Percentiles rank a stretch among this genome's conserved stretches.
These are phyloP conservation scores for Orthosia incerta DNA, from an alignment of 2,888 invertebrate species.

Conservation along the genomic window DNA sequence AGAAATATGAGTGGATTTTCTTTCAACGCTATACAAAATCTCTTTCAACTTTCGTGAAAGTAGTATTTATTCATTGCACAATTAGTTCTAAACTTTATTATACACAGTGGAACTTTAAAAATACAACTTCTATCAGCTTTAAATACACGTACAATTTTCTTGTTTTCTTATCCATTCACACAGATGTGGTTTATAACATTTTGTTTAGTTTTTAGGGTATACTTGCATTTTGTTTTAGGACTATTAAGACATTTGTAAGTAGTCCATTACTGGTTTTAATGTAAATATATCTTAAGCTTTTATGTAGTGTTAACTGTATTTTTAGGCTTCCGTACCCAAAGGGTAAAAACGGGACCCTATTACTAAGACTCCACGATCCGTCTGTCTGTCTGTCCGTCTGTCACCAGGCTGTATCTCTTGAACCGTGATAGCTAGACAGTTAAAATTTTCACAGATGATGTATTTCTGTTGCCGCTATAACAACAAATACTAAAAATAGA, in stretches of 20 bases:
- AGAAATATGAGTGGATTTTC: slow-evolving; percentile 7
- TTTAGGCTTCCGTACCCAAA: no score
- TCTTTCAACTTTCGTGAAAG: not conserved
- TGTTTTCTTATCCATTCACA: not conserved
- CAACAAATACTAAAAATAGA: no score
- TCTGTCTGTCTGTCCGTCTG: no score
- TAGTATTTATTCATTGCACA: slow-evolving; percentile 13
- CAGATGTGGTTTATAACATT: not conserved
- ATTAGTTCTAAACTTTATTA: slow-evolving; percentile 20
- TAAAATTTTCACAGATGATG: no score
- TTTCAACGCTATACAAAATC: not conserved
- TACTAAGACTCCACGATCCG: no score
- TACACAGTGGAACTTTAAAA: not conserved
- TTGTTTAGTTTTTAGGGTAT: not conserved
- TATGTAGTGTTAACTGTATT: no score
- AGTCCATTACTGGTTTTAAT: no score
- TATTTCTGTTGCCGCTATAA: no score
- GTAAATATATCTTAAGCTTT: no score
- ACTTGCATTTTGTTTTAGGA: not conserved
- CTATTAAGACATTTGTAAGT: not conserved
- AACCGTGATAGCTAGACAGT: no score
- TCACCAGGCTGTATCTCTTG: no score
- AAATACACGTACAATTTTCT: not conserved
- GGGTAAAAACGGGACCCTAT: no score
- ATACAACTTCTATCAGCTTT: not conserved